Evolutionary conservation across 2,797 vertebrate genomes (phyloP).

Genomic region (Myiothlypis chrysogaster): DNA sequence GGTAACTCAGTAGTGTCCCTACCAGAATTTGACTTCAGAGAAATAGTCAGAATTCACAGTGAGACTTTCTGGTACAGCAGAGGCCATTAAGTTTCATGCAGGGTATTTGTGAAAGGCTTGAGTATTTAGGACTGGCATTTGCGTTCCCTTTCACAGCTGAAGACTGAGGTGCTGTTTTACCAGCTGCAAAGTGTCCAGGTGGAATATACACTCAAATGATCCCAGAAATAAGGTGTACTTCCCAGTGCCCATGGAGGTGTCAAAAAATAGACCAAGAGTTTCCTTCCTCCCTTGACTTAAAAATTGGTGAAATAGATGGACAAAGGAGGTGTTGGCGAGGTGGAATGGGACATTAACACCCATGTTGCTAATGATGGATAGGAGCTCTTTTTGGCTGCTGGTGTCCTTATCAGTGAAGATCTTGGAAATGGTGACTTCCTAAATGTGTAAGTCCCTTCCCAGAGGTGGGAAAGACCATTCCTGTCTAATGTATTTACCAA

Average conservation of each 20-base stretch:
- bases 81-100: background rate
- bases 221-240: background rate
- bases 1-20: background rate
- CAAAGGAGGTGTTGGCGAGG: background rate
- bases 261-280: background rate
- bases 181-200: background rate
- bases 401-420: background rate
- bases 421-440: background rate
- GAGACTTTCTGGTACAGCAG: background rate
- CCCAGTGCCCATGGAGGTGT: background rate
- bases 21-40: background rate
- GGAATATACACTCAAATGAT: background rate
- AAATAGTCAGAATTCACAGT: background rate
- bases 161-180: background rate
- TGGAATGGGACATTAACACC: background rate
- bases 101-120: background rate
- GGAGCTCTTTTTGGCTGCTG: background rate
- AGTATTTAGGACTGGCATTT: background rate
- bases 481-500: background rate
- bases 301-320: background rate
- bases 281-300: background rate
- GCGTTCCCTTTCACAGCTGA: background rate
- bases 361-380: background rate
- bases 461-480: background rate
- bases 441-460: background rate